These are phyloP conservation scores for Tapirus indicus DNA, from an alignment of 2,797 vertebrate species.

Conservation along the genomic window DNA sequence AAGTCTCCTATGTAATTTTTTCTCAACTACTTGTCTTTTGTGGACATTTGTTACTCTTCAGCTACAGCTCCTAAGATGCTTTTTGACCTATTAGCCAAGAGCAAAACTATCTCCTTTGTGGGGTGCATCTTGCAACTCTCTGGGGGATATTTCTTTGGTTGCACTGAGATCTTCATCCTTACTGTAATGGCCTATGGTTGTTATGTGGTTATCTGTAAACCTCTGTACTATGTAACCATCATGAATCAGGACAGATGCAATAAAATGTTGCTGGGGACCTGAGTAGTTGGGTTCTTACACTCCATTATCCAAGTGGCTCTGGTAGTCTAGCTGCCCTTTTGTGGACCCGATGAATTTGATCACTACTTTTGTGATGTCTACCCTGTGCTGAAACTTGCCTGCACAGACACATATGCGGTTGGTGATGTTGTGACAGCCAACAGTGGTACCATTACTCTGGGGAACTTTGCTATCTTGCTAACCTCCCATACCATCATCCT, in stretches of 20 bases:
- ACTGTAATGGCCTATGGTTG: slow-evolving; percentile 79
- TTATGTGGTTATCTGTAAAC: slow-evolving; percentile 77
- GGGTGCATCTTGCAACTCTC: slow-evolving; percentile 74
- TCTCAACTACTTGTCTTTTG: slow-evolving; percentile 72
- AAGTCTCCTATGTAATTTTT: slow-evolving; percentile 82
- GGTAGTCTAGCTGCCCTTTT: slow-evolving; percentile 70
- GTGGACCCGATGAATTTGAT: slow-evolving; percentile 77
- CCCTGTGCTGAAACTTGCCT: slow-evolving; percentile 75
- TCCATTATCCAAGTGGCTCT: slow-evolving; percentile 75
- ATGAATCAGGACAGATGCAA: slow-evolving; percentile 42
- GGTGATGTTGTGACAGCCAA: slow-evolving; percentile 42
- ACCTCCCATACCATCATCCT: slow-evolving; percentile 70
- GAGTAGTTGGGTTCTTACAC: slow-evolving; percentile 76
- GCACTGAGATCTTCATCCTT: slow-evolving; percentile 85
- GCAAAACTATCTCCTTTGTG: slow-evolving; percentile 63
- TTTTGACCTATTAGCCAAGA: slow-evolving; percentile 56
- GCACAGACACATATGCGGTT: accelerated
- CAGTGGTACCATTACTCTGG: slow-evolving; percentile 68
- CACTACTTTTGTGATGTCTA: slow-evolving; percentile 83
- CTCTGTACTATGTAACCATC: slow-evolving; percentile 76
- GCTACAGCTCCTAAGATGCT: slow-evolving; percentile 74
- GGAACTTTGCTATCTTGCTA: slow-evolving; percentile 79
- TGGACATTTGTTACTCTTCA: slow-evolving; percentile 81
- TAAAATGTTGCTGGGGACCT: slow-evolving; percentile 15
- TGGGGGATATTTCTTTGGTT: slow-evolving; percentile 80